Percentiles rank a stretch among this genome's conserved stretches.
Conservation (phyloP, 2,113 vertebrate species). For the Vimba vimba region DNA sequence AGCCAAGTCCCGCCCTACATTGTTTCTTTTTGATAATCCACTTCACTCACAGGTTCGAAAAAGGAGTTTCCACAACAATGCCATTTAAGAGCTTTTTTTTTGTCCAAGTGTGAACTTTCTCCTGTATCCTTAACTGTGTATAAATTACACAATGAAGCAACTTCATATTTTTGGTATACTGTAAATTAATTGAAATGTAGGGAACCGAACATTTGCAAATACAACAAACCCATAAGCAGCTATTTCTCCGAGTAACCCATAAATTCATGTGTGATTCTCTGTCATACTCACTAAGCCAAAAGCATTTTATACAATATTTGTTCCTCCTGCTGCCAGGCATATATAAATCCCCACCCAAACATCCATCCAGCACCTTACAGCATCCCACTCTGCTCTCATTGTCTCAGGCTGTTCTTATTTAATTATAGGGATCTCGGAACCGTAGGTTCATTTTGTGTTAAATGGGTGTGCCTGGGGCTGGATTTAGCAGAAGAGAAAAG, state of each 20-base stretch:
- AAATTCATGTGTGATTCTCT: background rate
- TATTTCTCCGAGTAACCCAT: background rate
- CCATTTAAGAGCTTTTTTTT: background rate
- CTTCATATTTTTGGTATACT: background rate
- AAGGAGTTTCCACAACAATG: background rate
- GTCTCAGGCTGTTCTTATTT: constrained; percentile 44
- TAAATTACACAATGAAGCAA: background rate
- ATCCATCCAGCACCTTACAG: constrained; percentile 49
- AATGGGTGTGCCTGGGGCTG: constrained; percentile 54
- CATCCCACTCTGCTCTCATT: constrained; percentile 49
- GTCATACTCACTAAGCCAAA: constrained; percentile 5
- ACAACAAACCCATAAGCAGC: background rate
- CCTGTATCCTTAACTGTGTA: background rate
- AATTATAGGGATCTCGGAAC: constrained; percentile 56
- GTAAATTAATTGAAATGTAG: background rate
- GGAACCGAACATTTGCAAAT: background rate
- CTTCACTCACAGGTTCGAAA: background rate
- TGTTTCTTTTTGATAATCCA: background rate
- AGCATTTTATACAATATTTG: constrained; percentile 12
- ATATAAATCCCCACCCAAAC: constrained; percentile 43
- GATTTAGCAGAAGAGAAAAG: constrained; percentile 51
- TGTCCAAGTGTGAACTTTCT: background rate
- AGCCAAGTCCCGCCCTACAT: background rate
- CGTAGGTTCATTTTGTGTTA: constrained; percentile 34
- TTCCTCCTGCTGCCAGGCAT: constrained; percentile 20